A percentile compares a stretch with the other conserved stretches of the same genome.
Conservation (phyloP, 2,113 vertebrate genomes). For the Marcusenius ussheri region DNA sequence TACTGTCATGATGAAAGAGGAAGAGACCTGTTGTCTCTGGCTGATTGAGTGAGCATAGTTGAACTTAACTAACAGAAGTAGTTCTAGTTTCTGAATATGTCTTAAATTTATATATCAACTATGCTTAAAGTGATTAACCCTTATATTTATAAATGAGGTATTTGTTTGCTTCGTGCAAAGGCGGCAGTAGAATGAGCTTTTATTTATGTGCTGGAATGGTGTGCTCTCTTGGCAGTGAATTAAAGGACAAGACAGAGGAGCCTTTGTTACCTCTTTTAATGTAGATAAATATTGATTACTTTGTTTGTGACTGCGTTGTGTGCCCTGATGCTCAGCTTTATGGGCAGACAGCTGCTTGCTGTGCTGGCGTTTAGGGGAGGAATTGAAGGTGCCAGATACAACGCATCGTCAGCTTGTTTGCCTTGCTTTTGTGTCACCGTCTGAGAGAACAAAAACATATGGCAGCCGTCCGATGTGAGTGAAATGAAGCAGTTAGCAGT, state of each 20-base stretch:
- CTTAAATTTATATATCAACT: not conserved
- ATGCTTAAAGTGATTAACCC: not conserved
- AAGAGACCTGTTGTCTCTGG: not conserved
- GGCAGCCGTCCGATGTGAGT: not conserved
- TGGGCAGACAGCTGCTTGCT: not conserved
- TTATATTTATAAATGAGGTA: not conserved
- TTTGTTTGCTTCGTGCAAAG: not conserved
- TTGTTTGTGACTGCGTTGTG: not conserved
- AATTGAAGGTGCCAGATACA: not conserved
- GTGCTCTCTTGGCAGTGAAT: not conserved
- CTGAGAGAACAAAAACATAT: not conserved
- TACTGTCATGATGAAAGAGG: not conserved
- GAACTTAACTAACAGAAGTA: not conserved
- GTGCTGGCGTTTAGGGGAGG: not conserved
- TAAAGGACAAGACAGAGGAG: not conserved
- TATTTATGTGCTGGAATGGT: not conserved
- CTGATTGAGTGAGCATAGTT: not conserved
- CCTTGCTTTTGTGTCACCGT: not conserved
- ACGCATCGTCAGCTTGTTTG: not conserved
- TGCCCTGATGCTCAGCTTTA: not conserved
- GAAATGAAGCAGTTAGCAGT: not conserved
- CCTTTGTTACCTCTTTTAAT: not conserved
- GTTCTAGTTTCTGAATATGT: not conserved
- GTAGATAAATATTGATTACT: not conserved
- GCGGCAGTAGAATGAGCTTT: not conserved